Evolutionary conservation across 2,888 invertebrate genomes (phyloP).

Genomic region (Drosophila mimica): DNA sequence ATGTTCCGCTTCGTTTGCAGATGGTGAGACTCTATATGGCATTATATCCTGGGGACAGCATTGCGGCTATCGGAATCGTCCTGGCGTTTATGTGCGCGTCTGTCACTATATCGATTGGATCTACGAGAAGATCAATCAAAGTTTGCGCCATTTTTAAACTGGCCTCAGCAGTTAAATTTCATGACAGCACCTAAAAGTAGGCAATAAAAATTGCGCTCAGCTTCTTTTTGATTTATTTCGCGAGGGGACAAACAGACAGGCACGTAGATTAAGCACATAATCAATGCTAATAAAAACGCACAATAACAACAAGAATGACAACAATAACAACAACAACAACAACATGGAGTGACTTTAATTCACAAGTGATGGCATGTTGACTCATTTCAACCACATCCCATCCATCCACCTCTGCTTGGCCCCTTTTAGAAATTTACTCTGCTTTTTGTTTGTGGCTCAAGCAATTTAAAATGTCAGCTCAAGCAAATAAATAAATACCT

Average conservation of each 20-base stretch:
- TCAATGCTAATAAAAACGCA: slow-evolving; percentile 76
- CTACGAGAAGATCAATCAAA: slow-evolving; percentile 86
- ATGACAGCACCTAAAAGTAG: slow-evolving; percentile 27
- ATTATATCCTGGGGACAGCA: slow-evolving; percentile 92
- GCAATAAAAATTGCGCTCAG: slow-evolving; percentile 3
- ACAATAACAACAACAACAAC: slow-evolving; percentile 30
- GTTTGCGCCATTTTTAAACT: slow-evolving; percentile 45
- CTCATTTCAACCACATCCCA: slow-evolving; percentile 30
- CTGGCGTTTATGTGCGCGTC: slow-evolving; percentile 90
- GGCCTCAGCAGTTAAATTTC: background rate
- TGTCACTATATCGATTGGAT: slow-evolving; percentile 89
- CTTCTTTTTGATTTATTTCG: background rate
- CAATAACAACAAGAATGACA: slow-evolving; percentile 19
- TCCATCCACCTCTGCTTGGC: background rate
- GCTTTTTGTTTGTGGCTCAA: slow-evolving; percentile 34
- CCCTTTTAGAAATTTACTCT: slow-evolving; percentile 17
- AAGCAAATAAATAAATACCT: slow-evolving; percentile 11
- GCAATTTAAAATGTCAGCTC: slow-evolving; percentile 46
- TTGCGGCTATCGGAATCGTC: slow-evolving; percentile 90
- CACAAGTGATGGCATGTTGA: slow-evolving; percentile 59
- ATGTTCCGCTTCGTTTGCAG: slow-evolving; percentile 82
- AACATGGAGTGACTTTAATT: slow-evolving; percentile 62
- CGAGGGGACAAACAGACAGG: background rate
- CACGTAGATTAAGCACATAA: slow-evolving; percentile 60
- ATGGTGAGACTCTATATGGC: slow-evolving; percentile 88